A percentile compares a stretch with the other conserved stretches of the same genome.
Conservation (phyloP, 2,113 vertebrate species). For the Gymnobelideus leadbeateri region DNA sequence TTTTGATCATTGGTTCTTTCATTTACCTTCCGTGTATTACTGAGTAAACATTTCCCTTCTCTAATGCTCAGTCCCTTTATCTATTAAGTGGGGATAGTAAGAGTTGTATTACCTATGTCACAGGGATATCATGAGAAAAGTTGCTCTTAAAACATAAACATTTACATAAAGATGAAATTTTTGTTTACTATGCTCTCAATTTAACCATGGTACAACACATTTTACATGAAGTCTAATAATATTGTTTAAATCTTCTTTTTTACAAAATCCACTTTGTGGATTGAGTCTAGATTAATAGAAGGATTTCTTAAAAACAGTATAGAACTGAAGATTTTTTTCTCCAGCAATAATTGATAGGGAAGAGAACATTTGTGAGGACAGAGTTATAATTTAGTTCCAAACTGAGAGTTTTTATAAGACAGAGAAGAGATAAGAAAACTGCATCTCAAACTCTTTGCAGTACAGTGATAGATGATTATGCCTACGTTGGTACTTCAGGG, state of each 20-base stretch:
- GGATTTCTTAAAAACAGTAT: too few relatives aligned
- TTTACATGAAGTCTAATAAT: too few relatives aligned
- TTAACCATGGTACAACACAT: neutral
- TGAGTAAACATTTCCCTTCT: neutral
- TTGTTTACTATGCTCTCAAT: neutral
- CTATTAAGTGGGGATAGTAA: neutral
- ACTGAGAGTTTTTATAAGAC: slow-evolving; percentile 75
- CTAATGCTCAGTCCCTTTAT: neutral
- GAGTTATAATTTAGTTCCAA: slow-evolving; percentile 61
- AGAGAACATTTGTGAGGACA: neutral
- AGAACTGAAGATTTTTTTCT: neutral
- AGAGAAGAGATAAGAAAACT: slow-evolving; percentile 74
- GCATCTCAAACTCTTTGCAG: slow-evolving; percentile 42
- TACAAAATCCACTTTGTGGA: too few relatives aligned
- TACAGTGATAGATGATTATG: slow-evolving; percentile 79
- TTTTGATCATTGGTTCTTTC: neutral
- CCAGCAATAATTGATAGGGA: neutral
- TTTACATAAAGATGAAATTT: neutral
- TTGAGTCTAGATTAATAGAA: too few relatives aligned
- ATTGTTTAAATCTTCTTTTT: too few relatives aligned
- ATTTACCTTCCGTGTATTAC: neutral
- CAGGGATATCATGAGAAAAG: neutral
- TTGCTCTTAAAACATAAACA: neutral
- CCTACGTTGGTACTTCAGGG: slow-evolving; percentile 75
- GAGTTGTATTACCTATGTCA: neutral